Conservation (phyloP, 2,797 vertebrate genomes). For the Triplophysa bombifrons region DNA sequence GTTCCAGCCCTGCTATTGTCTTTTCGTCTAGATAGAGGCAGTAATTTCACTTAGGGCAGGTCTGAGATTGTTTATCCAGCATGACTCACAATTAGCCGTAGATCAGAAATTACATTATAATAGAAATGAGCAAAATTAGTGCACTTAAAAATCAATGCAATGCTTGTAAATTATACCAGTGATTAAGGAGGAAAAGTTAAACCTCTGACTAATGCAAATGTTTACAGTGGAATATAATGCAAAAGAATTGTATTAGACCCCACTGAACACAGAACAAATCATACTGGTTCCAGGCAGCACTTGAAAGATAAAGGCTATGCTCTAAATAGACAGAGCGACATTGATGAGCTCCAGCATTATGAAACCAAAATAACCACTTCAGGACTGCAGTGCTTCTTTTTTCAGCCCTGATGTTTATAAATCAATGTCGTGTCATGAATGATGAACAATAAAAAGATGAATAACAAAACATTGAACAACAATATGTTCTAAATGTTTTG, state of each 20-base stretch:
- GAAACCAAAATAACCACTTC: conserved; percentile 33
- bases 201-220: neutral
- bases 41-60: conserved; percentile 9
- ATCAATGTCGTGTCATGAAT: neutral
- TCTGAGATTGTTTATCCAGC: conserved; percentile 24
- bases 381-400: neutral
- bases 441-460: neutral
- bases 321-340: conserved; percentile 44
- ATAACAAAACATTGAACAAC: too few species aligned
- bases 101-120: neutral
- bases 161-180: neutral
- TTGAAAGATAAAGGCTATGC: conserved; percentile 31
- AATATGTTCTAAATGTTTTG: too few species aligned
- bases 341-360: conserved; percentile 37
- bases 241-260: neutral
- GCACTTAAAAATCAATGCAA: conserved; percentile 9
- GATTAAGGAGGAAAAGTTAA: neutral
- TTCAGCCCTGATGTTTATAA: conserved; percentile 4
- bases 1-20: conserved; percentile 32
- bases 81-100: neutral
- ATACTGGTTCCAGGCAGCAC: conserved; percentile 44
- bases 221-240: neutral
- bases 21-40: neutral
- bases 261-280: neutral
- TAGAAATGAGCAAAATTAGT: neutral